Base-by-base conservation (phyloP, 2,888 invertebrate species). In the Drosophila siamana region DNA sequence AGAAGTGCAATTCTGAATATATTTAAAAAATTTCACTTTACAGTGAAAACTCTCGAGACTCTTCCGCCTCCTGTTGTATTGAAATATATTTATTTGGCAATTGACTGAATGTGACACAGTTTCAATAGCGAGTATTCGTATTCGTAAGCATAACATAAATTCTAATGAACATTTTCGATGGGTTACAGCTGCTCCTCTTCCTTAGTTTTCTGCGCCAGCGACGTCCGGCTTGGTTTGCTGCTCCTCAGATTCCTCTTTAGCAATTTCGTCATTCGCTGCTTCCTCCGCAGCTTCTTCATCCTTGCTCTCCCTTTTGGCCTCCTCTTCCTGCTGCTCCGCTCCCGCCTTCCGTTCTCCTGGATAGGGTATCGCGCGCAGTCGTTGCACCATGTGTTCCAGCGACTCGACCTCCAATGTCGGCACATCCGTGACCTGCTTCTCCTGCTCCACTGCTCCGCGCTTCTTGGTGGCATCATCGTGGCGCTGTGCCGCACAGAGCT, bases 381-480 rank as follows among this genome's bases (percentile, higher is more conserved):
- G 88, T 15, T 69, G 81, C 26, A 91, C 91, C 91, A 91, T 90
- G 22, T 90, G 81, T 60, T 91, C 91, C 9, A 91, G 59, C 0
- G 88, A 69, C 30, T 88, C 88, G 0, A 66, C 22, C 11, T 55
- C 13, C 16, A 9, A 22, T 2, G 36, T 24, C 8, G 57, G 69
- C 50, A 26, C 56, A 28, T 9, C 36, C 4, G 11, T 38, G 38
- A 33, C 55, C 66, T 46, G 26, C 36, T 59, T 33, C 11, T 11
- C 74, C n/a, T 15, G 41, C 61, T 67, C 64, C 50, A 50, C 11
- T 4, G 59, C 72, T 4, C 52, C 59, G 8, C 80, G 73, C 26
- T 76, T 82, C 41, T 76, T 86, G 8, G 59, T 48, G 24, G 77
- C 78, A 40, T 76, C 63, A 30, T 76, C 75, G 22, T 77, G 78